phyloP scores from a whole-genome alignment of 2,888 invertebrate species.

The Girardia tigrina region DNA sequence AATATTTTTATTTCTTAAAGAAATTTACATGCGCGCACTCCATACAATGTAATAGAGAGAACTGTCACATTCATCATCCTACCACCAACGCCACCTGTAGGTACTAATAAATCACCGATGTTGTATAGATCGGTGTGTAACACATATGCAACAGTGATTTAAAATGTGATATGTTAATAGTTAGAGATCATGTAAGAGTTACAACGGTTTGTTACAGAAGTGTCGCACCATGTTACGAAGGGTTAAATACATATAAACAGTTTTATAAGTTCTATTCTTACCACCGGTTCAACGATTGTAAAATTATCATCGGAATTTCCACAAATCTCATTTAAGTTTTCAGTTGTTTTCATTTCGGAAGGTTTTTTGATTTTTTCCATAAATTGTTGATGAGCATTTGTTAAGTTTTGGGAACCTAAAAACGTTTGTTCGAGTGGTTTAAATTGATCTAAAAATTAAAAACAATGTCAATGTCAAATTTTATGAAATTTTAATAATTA shows the following conservation, averaged over 20 bases:
- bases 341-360: background rate
- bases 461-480: background rate
- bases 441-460: background rate
- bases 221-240: no score
- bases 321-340: background rate
- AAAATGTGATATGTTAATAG: background rate
- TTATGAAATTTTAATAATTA: background rate
- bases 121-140: background rate
- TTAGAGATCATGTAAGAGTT: no score
- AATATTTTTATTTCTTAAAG: no score
- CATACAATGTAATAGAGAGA: no score
- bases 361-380: background rate
- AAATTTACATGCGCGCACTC: no score
- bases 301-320: background rate
- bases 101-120: no score
- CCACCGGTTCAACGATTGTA: background rate
- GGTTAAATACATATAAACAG: no score
- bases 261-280: background rate
- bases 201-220: no score
- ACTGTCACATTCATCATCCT: no score
- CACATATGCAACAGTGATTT: background rate
- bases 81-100: no score
- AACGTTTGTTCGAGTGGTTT: background rate
- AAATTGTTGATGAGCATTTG: background rate
- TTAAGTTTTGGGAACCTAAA: background rate